Evolutionary conservation across 35 echinoderm and acorn worm genomes (phyloP).

Genomic region (Ophioderma brevispina): DNA sequence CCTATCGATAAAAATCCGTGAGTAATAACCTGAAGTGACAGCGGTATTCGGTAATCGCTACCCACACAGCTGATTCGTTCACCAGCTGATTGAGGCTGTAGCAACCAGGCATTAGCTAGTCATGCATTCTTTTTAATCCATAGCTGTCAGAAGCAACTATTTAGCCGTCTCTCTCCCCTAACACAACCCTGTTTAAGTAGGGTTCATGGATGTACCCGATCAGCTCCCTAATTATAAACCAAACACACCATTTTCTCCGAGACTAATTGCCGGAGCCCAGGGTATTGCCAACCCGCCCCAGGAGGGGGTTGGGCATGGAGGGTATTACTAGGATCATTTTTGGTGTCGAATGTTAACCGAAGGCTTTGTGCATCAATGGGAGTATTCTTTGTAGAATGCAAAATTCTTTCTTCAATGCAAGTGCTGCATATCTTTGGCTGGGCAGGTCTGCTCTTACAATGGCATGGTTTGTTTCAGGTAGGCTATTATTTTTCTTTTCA

Average conservation of each 20-base stretch:
- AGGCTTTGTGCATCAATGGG: constrained; percentile 21
- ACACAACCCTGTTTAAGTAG: background rate
- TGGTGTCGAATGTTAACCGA: background rate
- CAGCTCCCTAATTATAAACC: background rate
- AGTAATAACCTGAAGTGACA: background rate
- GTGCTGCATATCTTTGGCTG: background rate
- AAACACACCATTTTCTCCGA: background rate
- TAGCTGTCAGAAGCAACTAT: background rate
- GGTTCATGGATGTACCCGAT: background rate
- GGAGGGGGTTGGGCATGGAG: constrained; percentile 31
- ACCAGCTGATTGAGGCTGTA: background rate
- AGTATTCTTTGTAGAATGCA: constrained; percentile 23
- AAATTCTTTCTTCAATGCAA: background rate
- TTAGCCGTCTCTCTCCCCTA: background rate
- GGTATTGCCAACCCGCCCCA: background rate
- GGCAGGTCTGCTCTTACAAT: background rate
- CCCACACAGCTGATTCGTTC: background rate
- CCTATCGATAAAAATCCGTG: too few species aligned
- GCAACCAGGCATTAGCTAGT: background rate
- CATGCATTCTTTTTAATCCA: background rate
- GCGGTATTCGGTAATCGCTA: background rate
- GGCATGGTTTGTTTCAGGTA: constrained; percentile 7
- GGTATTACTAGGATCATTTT: background rate
- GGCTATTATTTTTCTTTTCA: too few species aligned
- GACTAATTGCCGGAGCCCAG: background rate